These are phyloP conservation scores for Drosophila suzukii DNA, from an alignment of 1,140 invertebrate genomes.

Conservation along the genomic window DNA sequence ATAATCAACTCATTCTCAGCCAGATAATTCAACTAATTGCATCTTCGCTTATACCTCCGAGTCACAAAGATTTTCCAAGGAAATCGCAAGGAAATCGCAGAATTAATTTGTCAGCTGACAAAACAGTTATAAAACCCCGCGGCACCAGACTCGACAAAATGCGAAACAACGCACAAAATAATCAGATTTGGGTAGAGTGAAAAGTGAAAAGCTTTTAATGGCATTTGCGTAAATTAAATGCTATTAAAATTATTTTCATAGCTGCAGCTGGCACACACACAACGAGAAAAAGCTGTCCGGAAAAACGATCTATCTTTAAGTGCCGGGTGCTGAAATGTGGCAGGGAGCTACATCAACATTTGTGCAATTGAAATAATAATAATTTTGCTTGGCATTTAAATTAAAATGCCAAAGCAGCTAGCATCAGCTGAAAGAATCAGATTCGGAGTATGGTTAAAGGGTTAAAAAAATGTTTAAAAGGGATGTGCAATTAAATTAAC, in stretches of 20 bases:
- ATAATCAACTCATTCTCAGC: conserved; percentile 18
- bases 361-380: conserved; percentile 64
- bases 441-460: not conserved
- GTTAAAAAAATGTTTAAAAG: too few relatives aligned
- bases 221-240: conserved; percentile 79
- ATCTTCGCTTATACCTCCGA: conserved; percentile 14
- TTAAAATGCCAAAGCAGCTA: conserved; percentile 59
- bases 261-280: conserved; percentile 24
- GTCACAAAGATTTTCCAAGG: not conserved
- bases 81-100: conserved; percentile 21
- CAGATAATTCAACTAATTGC: conserved; percentile 40
- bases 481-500: not conserved
- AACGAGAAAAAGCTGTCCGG: conserved; percentile 7
- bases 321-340: conserved; percentile 2
- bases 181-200: conserved; percentile 68
- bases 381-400: conserved; percentile 69
- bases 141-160: conserved; percentile 37
- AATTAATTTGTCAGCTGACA: conserved; percentile 53
- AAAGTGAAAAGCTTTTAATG: conserved; percentile 79
- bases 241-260: conserved; percentile 80
- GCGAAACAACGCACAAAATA: conserved; percentile 79
- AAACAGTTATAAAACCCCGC: conserved; percentile 36
- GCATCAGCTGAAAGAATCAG: conserved; percentile 38
- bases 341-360: conserved; percentile 50
- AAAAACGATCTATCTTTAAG: conserved; percentile 33